Conservation (phyloP, 2,113 vertebrate species). For the Chascanopsetta lugubris region DNA sequence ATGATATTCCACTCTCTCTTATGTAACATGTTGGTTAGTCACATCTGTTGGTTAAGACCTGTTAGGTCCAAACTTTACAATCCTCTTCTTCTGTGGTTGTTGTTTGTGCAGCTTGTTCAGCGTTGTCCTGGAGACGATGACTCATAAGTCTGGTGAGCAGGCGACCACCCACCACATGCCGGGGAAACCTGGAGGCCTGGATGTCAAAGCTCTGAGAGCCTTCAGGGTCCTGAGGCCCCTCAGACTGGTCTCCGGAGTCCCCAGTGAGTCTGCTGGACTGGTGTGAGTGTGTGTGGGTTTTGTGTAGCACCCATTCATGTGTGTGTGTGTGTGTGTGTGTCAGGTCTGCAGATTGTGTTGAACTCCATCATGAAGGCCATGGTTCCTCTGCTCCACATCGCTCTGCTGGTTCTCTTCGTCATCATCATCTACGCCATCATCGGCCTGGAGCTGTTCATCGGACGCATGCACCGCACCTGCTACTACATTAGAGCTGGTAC, state of each 20-base stretch:
- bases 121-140: constrained; percentile 88
- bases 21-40: no score
- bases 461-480: constrained; percentile 94
- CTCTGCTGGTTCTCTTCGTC: constrained; percentile 92
- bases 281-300: neutral
- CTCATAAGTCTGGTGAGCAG: constrained; percentile 84
- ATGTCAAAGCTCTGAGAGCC: constrained; percentile 92
- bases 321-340: neutral
- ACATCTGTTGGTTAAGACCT: no score
- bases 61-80: no score
- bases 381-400: constrained; percentile 94
- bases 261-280: constrained; percentile 83
- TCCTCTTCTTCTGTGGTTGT: neutral
- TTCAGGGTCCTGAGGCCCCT: constrained; percentile 92
- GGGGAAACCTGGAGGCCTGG: constrained; percentile 91
- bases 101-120: constrained; percentile 85
- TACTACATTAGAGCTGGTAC: constrained; percentile 84
- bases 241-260: constrained; percentile 91
- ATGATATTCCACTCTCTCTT: neutral
- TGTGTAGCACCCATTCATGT: neutral
- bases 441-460: constrained; percentile 93
- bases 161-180: constrained; percentile 84
- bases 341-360: constrained; percentile 93
- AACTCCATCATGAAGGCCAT: constrained; percentile 97
- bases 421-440: constrained; percentile 98